phyloP scores from a whole-genome alignment of 2,888 invertebrate species.

The Tinea trinotella region DNA sequence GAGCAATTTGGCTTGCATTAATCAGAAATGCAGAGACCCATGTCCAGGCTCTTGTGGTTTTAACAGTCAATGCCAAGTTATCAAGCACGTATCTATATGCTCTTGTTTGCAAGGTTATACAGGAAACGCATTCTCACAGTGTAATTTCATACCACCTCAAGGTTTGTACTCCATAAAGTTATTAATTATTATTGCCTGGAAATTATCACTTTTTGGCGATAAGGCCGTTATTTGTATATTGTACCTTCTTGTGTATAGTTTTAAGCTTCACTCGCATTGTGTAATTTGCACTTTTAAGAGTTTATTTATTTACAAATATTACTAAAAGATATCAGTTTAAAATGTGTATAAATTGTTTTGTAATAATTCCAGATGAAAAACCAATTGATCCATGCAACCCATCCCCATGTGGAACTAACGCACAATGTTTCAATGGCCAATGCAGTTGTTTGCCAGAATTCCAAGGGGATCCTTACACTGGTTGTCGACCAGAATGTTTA shows the following conservation, averaged over 20 bases:
- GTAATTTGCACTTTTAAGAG: too few relatives aligned
- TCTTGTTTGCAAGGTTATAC: constrained; percentile 70
- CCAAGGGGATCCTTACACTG: constrained; percentile 82
- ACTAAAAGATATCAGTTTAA: background rate
- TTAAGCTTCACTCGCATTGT: too few relatives aligned
- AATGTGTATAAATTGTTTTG: background rate
- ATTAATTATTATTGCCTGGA: background rate
- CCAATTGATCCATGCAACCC: constrained; percentile 75
- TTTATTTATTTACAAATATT: background rate
- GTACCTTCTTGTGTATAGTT: too few relatives aligned
- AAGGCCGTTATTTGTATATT: too few relatives aligned
- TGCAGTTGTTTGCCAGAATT: constrained; percentile 82
- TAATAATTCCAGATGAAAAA: constrained; percentile 35
- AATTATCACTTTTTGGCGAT: too few relatives aligned
- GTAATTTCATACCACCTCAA: constrained; percentile 46
- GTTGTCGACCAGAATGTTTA: constrained; percentile 86
- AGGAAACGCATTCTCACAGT: constrained; percentile 76
- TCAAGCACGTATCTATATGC: constrained; percentile 76
- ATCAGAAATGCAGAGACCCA: constrained; percentile 76
- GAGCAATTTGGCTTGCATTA: constrained; percentile 77
- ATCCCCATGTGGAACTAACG: constrained; percentile 80
- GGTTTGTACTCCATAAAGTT: constrained; percentile 31
- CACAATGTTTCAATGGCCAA: constrained; percentile 77
- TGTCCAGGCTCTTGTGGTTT: constrained; percentile 80
- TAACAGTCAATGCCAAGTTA: constrained; percentile 71